These are phyloP conservation scores for Halcyon senegalensis DNA, from an alignment of 2,113 vertebrate species.

Conservation along the genomic window DNA sequence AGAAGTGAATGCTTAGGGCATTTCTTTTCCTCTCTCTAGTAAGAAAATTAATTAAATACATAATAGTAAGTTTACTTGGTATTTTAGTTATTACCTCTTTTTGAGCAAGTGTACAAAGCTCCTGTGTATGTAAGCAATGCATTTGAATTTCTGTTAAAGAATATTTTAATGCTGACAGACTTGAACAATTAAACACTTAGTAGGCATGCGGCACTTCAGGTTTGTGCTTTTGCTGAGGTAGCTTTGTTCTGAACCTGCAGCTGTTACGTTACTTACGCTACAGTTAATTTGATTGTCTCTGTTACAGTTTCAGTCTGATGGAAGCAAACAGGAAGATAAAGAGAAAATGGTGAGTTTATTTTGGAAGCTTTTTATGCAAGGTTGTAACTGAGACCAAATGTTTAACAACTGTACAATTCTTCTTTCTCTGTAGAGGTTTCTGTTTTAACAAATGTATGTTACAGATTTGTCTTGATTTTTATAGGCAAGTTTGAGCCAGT, in stretches of 20 bases:
- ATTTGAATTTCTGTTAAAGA: neutral
- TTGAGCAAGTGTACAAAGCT: neutral
- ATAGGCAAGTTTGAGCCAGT: neutral
- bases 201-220: neutral
- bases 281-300: neutral
- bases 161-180: neutral
- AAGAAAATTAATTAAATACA: neutral
- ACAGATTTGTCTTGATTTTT: neutral
- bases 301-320: constrained; percentile 83
- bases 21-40: neutral
- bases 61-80: neutral
- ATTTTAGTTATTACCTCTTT: neutral
- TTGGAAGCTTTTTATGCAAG: neutral
- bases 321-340: constrained; percentile 83
- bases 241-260: neutral
- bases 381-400: neutral
- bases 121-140: neutral
- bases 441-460: neutral
- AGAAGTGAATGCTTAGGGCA: neutral
- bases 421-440: neutral
- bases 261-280: neutral
- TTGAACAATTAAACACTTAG: neutral
- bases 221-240: constrained; percentile 16
- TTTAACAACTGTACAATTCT: neutral
- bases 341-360: constrained; percentile 83